Base-by-base conservation (phyloP, 37 sponge, comb jelly and placozoan genomes). In the Petrosia ficiformis region DNA sequence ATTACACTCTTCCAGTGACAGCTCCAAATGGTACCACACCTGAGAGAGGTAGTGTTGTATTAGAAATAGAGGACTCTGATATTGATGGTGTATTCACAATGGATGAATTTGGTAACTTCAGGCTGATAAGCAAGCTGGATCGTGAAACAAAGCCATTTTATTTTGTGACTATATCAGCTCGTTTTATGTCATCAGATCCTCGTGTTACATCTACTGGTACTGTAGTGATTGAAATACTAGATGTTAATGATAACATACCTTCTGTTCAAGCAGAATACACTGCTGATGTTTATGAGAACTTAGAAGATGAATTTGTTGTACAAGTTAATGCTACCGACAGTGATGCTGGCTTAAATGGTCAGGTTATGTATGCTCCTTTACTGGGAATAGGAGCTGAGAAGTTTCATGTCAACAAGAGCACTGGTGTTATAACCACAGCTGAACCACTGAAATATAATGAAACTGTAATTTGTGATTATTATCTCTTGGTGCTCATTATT, bases 191-290 rank as follows among this genome's bases (percentile, higher is more conserved):
- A 44, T 38, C 84, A 44, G 76, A 81, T 71, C 44, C 43, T 2
- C 71, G 82, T 24, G 44, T 79, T 1, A 57, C 80, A 30, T 80
- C 87, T 3, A 82, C 71, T n/a, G 79, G 76, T 0, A 69, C 61
- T 10, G 25, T 93, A 2, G 68, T 48, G 34, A 79, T 87, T 14
- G 71, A 43, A 0, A 84, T 93, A 32, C 36, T 79, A 36, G 94
- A 93, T 75, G 87, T 93, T 39, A 93, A 93, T 79, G 94, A 93
- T 67, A 89, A 93, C 33, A 73, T 56, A 25, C 94, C 94, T n/a
- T 41, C 74, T 3, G 68, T 85, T n/a, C 72, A 61, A 1, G 57
- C 77, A 0, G 72, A 74, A 1, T 88, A 68, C 68, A 85, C 57
- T 60, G 81, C 78, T 36, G 73, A 70, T 39, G 86, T 82, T 6